Conservation (phyloP, 1,140 invertebrate species). For the Drosophila obscura region DNA sequence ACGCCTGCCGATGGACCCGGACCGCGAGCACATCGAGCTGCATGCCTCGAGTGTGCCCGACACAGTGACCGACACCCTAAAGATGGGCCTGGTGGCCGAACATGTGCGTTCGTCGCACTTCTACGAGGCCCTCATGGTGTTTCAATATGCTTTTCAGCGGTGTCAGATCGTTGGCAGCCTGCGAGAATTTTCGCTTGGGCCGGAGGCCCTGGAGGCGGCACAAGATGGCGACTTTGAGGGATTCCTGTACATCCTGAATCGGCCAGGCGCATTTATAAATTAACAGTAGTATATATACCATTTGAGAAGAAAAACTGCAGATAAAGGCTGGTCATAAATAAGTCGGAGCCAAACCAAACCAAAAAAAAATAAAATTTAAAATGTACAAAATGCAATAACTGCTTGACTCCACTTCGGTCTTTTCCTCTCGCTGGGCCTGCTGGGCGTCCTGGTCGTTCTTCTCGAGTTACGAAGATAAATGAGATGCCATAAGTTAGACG, state of each 20-base stretch:
- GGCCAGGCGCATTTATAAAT: no score
- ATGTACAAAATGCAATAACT: conserved; percentile 66
- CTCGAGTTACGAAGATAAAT: conserved; percentile 77
- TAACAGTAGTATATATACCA: not conserved
- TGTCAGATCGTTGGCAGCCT: no score
- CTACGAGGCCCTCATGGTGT: conserved; percentile 89
- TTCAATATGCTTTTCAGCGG: no score
- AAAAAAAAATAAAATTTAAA: not conserved
- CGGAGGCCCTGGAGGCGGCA: conserved; percentile 95
- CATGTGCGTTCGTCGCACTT: conserved; percentile 94
- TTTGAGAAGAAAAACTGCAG: conserved; percentile 2
- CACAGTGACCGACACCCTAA: conserved; percentile 84
- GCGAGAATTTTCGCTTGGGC: conserved; percentile 85
- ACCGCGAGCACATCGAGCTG: not conserved
- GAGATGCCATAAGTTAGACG: conserved; percentile 81
- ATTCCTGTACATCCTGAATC: conserved; percentile 86
- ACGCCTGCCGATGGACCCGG: not conserved
- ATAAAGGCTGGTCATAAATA: conserved; percentile 28
- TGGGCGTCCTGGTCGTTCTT: not conserved
- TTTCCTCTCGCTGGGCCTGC: not conserved
- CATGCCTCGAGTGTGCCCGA: not conserved
- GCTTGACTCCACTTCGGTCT: conserved; percentile 15
- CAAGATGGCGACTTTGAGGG: conserved; percentile 93
- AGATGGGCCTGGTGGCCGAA: conserved; percentile 86
- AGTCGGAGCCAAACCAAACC: conserved; percentile 19